phyloP scores from a whole-genome alignment of 2,113 vertebrate species.

The Mustela lutreola region DNA sequence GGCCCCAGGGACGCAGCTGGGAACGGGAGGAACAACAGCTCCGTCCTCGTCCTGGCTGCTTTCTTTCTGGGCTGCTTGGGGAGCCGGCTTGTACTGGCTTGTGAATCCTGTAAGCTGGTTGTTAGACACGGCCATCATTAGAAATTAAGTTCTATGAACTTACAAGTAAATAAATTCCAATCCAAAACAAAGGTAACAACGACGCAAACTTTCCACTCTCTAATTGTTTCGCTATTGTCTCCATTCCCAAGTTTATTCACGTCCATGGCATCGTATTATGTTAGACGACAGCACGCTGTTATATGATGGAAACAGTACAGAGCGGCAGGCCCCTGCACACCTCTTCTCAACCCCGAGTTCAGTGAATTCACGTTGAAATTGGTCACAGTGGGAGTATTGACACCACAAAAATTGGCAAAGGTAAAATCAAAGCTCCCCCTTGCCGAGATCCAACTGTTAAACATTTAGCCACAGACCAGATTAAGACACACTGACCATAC shows the following conservation, averaged over 20 bases:
- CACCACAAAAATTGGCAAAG: background rate
- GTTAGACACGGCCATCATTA: background rate
- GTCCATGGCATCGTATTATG: rapidly evolving
- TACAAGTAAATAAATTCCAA: background rate
- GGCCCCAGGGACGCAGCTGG: background rate
- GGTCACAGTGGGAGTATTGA: background rate
- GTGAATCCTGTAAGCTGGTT: background rate
- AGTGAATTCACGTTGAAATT: background rate
- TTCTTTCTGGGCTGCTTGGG: rapidly evolving
- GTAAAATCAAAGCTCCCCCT: background rate
- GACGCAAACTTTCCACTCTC: background rate
- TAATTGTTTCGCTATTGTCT: rapidly evolving
- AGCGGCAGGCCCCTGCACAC: rapidly evolving
- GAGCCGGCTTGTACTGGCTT: background rate
- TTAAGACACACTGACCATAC: rapidly evolving
- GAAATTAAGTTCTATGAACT: background rate
- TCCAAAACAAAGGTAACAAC: background rate
- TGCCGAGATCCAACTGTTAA: background rate
- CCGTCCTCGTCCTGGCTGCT: background rate
- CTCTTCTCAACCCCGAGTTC: background rate
- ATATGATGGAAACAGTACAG: rapidly evolving
- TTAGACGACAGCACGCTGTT: rapidly evolving
- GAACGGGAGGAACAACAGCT: rapidly evolving
- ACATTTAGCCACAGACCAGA: background rate
- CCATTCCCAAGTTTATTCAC: background rate